Evolutionary conservation across 2,888 invertebrate genomes (phyloP).

Genomic region (Homarus gammarus): DNA sequence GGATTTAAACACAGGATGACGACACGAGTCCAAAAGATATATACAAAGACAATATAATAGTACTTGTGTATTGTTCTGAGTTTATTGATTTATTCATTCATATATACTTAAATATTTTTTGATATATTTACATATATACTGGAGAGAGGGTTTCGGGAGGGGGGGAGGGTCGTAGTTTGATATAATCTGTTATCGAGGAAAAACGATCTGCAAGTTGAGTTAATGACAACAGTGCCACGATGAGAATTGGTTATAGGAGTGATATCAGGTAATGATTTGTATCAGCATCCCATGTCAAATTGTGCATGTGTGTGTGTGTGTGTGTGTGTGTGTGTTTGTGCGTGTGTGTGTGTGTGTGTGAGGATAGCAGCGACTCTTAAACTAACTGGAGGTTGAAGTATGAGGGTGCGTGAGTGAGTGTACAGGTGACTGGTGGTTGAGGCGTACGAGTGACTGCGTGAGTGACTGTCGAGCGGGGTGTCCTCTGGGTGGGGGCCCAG

Average conservation of each 20-base stretch:
- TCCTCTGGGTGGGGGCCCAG: constrained; percentile 3
- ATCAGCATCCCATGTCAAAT: no score
- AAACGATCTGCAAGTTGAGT: no score
- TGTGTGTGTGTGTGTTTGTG: constrained; percentile 22
- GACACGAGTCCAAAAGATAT: no score
- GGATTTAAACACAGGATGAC: no score
- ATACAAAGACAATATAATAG: no score
- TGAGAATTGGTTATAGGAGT: no score
- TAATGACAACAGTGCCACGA: no score
- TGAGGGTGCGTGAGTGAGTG: constrained; percentile 3
- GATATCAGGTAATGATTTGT: no score
- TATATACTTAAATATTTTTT: constrained; percentile 17
- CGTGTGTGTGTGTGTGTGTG: not conserved
- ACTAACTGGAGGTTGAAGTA: not conserved
- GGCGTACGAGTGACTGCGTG: constrained; percentile 58
- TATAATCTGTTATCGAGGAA: no score
- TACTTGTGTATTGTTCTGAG: not conserved
- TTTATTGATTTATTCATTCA: constrained; percentile 7
- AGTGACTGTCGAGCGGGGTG: constrained; percentile 45
- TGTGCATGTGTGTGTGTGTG: not conserved
- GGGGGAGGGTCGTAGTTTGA: no score
- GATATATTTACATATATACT: constrained; percentile 16
- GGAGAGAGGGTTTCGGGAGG: no score
- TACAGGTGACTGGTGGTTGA: constrained; percentile 27
- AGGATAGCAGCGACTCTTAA: not conserved